Base-by-base conservation (phyloP, 2,797 vertebrate species). In the Tamandua tetradactyla region DNA sequence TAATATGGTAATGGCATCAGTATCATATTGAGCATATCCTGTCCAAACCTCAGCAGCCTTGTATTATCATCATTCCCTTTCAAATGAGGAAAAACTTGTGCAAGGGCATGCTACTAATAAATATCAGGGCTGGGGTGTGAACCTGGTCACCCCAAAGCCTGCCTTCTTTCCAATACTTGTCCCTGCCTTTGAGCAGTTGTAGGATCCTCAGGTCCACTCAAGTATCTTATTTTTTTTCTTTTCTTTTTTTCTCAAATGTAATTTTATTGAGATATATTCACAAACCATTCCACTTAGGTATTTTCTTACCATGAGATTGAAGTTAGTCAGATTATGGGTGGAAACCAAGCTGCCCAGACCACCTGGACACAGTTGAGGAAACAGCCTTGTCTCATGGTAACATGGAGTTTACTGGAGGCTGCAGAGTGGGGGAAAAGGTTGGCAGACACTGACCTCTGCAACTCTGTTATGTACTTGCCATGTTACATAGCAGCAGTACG, bases 11-110 rank as follows among this genome's bases (percentile, higher is more conserved):
- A 32, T 22, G 72, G 6, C 18, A 62, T 40, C n/a, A 80, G 55
- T 9, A 6, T 75, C 7, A 0, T 44, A 15, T 8, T 2, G 47
- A n/a, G 44, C n/a, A 5, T 25, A 4, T 30, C 42, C 0, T 42
- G 32, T 47, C 76, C 23, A 17, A 3, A 30, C 61, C 23, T 84
- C 78, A 30, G 0, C 68, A 27, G 13, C n/a, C 35, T 62, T 22
- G 23, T 12, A 6, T 80, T 57, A 3, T 42, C 55, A 35, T 20
- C 3, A 27, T 17, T 2, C 10, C 15, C 22, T 30, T 32, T 10
- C 40, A 22, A 37, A 37, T 32, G 1, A 35, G 22, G 49, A 32
- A 55, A 87, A 52, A 15, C 32, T 66, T 49, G 75, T 30, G 40
- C 6, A 13, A 27, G 57, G 40, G 18, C 11, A 27, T 12, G 3